Evolutionary conservation across 1,140 invertebrate species (phyloP).

Genomic region (Fopius arisanus): DNA sequence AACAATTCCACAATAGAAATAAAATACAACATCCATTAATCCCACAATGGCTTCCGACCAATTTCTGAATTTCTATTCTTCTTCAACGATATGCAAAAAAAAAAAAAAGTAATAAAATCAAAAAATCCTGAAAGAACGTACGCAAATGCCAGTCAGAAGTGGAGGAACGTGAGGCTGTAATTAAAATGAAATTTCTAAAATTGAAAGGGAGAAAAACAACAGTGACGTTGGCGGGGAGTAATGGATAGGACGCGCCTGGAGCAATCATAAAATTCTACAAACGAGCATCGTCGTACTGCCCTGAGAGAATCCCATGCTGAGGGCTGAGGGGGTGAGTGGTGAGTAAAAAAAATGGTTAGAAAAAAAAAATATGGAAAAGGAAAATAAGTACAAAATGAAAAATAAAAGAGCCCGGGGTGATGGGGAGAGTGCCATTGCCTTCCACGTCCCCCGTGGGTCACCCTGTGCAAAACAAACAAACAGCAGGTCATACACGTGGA

Average conservation of each 20-base stretch:
- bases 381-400: constrained; percentile 30
- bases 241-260: constrained; percentile 50
- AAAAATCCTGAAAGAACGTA: not conserved
- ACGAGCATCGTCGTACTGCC: constrained; percentile 52
- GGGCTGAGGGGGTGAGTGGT: constrained; percentile 32
- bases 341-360: constrained; percentile 32
- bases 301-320: constrained; percentile 24
- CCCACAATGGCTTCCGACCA: too few relatives aligned
- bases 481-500: constrained; percentile 54
- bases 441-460: constrained; percentile 37
- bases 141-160: not conserved
- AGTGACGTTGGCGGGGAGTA: constrained; percentile 37
- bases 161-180: constrained; percentile 17
- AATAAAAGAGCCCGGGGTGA: constrained; percentile 24
- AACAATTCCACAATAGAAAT: too few relatives aligned
- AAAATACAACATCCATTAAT: too few relatives aligned
- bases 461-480: constrained; percentile 53
- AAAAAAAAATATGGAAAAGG: constrained; percentile 15
- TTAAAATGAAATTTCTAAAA: constrained; percentile 32
- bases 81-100: too few relatives aligned
- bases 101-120: not conserved
- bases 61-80: too few relatives aligned
- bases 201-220: constrained; percentile 20
- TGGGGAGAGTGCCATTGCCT: constrained; percentile 27
- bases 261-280: constrained; percentile 61